Percentiles rank a stretch among this genome's conserved stretches.
Conservation (phyloP, 92 coral and sea anemone species). For the Parazoanthus darwini region DNA sequence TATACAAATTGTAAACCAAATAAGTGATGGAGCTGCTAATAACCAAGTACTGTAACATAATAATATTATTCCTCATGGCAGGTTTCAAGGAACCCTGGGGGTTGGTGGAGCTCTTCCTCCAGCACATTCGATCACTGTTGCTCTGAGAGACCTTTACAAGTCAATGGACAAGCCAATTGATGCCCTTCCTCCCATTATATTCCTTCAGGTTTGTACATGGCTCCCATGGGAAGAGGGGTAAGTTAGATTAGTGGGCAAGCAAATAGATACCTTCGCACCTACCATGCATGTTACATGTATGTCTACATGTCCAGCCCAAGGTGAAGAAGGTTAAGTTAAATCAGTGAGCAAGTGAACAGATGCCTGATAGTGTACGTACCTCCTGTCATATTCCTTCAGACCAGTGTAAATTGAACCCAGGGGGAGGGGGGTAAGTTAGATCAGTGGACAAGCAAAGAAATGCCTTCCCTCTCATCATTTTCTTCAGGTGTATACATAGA, state of each 20-base stretch:
- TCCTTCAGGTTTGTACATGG: slow-evolving; percentile 70
- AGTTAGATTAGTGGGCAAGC: not conserved
- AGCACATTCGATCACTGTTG: slow-evolving; percentile 73
- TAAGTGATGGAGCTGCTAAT: not conserved
- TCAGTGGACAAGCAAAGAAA: slow-evolving; percentile 78
- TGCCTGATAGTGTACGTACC: slow-evolving; percentile 46
- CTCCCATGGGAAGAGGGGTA: not conserved
- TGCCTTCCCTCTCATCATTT: slow-evolving; percentile 80
- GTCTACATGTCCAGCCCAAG: too few relatives aligned
- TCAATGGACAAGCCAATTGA: slow-evolving; percentile 87
- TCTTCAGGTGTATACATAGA: slow-evolving; percentile 62
- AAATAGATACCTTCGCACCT: too few relatives aligned
- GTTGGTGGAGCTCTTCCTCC: slow-evolving; percentile 41
- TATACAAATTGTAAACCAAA: not conserved
- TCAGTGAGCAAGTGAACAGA: slow-evolving; percentile 82
- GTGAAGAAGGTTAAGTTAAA: not conserved
- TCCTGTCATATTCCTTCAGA: slow-evolving; percentile 89
- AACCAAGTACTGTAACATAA: not conserved
- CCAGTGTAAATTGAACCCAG: not conserved
- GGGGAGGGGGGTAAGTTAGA: not conserved
- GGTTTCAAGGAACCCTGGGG: slow-evolving; percentile 21
- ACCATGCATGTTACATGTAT: too few relatives aligned
- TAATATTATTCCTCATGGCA: not conserved
- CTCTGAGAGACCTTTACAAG: slow-evolving; percentile 81
- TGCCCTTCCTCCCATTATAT: slow-evolving; percentile 83